phyloP scores from a whole-genome alignment of 2,797 vertebrate species.

The Sebastes melanostomus region DNA sequence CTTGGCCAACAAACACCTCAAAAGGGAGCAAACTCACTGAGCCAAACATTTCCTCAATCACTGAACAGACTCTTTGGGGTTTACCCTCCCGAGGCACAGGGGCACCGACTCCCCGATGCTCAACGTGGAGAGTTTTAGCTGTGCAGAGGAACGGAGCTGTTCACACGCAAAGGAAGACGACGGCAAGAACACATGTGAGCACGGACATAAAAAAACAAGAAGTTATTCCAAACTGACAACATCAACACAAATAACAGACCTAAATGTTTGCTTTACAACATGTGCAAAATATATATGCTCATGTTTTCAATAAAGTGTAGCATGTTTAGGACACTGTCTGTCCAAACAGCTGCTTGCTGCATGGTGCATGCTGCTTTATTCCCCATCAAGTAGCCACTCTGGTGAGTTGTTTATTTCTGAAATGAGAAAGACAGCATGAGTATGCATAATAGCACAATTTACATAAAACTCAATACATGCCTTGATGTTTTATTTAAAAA shows the following conservation, averaged over 20 bases:
- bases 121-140: slow-evolving; percentile 8
- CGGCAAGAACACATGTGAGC: slow-evolving; percentile 11
- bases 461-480: neutral
- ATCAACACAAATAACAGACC: neutral
- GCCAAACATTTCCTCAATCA: slow-evolving; percentile 74
- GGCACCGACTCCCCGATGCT: slow-evolving; percentile 24
- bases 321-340: neutral
- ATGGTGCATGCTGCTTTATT: neutral
- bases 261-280: neutral
- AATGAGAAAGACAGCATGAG: neutral
- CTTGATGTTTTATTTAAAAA: neutral
- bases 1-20: slow-evolving; percentile 73
- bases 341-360: neutral
- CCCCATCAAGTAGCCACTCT: neutral
- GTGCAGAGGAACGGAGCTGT: slow-evolving; percentile 3
- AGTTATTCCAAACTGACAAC: neutral
- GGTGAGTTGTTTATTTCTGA: neutral
- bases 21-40: slow-evolving; percentile 50
- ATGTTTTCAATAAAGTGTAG: neutral
- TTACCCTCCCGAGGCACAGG: slow-evolving; percentile 36
- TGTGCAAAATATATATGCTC: neutral
- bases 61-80: slow-evolving; percentile 48
- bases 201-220: neutral
- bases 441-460: neutral
- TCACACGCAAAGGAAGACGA: slow-evolving; percentile 24